These are phyloP conservation scores for Glaucomys volans DNA, from an alignment of 2,113 vertebrate species.

Conservation along the genomic window DNA sequence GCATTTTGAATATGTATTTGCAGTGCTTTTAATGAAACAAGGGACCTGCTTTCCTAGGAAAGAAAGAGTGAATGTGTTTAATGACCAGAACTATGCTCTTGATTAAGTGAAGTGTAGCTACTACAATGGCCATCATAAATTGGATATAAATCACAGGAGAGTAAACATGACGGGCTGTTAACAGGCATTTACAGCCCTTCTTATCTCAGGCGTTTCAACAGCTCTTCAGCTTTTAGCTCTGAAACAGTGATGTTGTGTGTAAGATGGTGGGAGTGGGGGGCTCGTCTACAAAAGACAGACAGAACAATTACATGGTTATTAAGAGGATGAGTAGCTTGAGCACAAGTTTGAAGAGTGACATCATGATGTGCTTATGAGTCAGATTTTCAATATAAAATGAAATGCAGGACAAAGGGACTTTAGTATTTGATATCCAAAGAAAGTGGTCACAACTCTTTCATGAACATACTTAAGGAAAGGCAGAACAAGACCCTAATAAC, in stretches of 20 bases:
- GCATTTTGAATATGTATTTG: conserved; percentile 37
- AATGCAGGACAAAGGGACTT: background rate
- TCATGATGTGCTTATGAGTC: conserved; percentile 55
- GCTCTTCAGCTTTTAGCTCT: conserved; percentile 1
- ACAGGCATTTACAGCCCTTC: conserved; percentile 7
- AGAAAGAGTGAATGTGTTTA: background rate
- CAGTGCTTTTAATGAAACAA: conserved; percentile 39
- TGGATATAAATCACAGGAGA: conserved; percentile 40
- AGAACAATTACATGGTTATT: conserved; percentile 9
- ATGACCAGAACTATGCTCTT: background rate
- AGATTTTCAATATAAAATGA: conserved; percentile 33
- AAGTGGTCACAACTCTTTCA: background rate
- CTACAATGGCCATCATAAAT: conserved; percentile 38
- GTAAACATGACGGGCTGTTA: conserved; percentile 23
- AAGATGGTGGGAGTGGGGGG: rapidly evolving
- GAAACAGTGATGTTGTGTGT: background rate
- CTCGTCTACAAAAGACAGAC: conserved; percentile 21
- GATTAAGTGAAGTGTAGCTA: background rate
- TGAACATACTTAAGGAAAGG: background rate
- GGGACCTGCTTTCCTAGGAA: background rate
- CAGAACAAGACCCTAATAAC: background rate
- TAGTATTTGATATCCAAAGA: background rate
- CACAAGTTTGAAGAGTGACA: conserved; percentile 51
- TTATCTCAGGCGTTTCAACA: conserved; percentile 65
- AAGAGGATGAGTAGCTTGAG: background rate